Evolutionary conservation across 2,113 vertebrate genomes (phyloP), one percentile per base, ranked within the genome.

Genomic region (Paramisgurnus dabryanus): DNA sequence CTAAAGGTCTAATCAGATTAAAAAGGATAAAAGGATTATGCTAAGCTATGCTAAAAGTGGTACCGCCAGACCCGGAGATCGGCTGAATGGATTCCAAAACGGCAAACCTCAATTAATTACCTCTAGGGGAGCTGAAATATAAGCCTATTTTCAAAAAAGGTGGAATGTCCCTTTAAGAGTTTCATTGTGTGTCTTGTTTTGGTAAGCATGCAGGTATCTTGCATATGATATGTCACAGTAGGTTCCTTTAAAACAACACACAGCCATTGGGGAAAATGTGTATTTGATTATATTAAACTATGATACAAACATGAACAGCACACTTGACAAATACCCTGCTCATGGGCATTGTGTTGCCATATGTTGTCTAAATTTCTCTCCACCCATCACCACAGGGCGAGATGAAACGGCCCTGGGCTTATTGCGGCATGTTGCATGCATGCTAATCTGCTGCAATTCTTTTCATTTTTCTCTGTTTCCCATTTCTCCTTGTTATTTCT

Each of bases 381-480:
- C 68, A 47, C 53, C 68, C 71, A 57, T 79, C 76, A 64, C 78
- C 74, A 64, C 65, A 82, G 80, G 71, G 50, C 64, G 2, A 63
- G 47, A 27, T 27, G 80, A 53, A 58, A 18, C 70, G 74, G 53
- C 72, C 57, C 7, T 69, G 60, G 69, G 70, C 41, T 67, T 64
- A 77, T 53, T 81, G 93, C 93, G 93, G 95, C 96, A 97, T 96
- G 96, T 90, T 95, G 95, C 95, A 97, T 95, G 95, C 94, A 93
- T 91, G 95, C 93, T 97, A 98, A 98, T 95, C 91, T 94, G 86
- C 94, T 93, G 93, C 94, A 94, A 97, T 92, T 97, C 90, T 94
- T 94, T 80, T 80, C 80, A 82, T 81, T 79, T 89, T 93, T 89
- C 92, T 93, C 84, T 90, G 90, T 93, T 93, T 93, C 91, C 92